Percentiles rank a stretch among this genome's conserved stretches.
These are phyloP conservation scores for Pocillopora grandis DNA, from an alignment of 92 coral and sea anemone species.

Conservation along the genomic window DNA sequence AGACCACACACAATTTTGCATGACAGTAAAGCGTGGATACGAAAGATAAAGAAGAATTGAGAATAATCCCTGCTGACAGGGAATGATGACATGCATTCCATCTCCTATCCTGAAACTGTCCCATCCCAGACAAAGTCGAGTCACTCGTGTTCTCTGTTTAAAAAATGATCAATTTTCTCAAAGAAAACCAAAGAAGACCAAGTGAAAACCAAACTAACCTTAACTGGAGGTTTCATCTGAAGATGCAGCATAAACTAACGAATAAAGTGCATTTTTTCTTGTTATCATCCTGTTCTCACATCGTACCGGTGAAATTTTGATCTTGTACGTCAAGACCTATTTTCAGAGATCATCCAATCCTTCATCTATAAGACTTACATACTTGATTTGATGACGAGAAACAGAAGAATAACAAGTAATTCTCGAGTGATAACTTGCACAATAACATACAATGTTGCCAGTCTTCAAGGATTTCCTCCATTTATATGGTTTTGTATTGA, in stretches of 20 bases:
- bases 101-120: constrained; percentile 13
- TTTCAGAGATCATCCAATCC: neutral
- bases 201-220: neutral
- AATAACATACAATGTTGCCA: too few relatives aligned
- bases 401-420: neutral
- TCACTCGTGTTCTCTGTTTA: neutral
- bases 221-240: neutral
- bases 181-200: neutral
- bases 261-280: neutral
- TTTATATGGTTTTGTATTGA: too few relatives aligned
- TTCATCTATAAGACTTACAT: neutral
- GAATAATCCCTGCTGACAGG: constrained; percentile 51
- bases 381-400: neutral
- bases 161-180: neutral
- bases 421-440: too few relatives aligned
- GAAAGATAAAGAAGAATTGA: constrained; percentile 38
- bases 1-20: constrained; percentile 48
- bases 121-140: neutral
- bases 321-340: neutral
- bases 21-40: constrained; percentile 18
- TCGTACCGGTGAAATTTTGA: neutral
- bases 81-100: constrained; percentile 33
- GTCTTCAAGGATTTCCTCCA: too few relatives aligned
- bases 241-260: neutral
- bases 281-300: neutral